phyloP scores from a whole-genome alignment of 2,113 vertebrate genomes.

The Calyptommatus sinebrachiatus region DNA sequence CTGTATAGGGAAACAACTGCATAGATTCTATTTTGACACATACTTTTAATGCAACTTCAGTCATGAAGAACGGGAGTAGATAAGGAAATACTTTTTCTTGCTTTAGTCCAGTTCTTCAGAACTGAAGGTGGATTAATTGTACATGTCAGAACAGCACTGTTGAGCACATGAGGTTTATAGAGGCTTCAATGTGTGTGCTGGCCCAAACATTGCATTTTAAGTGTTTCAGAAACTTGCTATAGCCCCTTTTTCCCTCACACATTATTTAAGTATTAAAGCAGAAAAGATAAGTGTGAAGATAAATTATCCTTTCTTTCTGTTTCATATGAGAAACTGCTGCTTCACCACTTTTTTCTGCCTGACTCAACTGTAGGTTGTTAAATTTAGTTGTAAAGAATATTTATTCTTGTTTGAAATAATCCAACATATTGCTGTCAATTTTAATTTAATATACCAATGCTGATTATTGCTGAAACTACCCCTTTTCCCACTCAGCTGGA shows the following conservation, averaged over 20 bases:
- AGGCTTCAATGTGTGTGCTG: background rate
- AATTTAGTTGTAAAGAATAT: conserved; percentile 67
- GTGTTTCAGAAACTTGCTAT: conserved; percentile 6
- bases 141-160: too few species aligned
- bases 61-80: too few species aligned
- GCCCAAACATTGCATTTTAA: conserved; percentile 1
- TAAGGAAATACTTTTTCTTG: too few species aligned
- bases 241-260: background rate
- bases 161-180: background rate
- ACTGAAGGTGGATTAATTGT: too few species aligned
- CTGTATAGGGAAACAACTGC: background rate
- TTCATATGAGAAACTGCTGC: conserved; percentile 48
- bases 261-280: conserved; percentile 2
- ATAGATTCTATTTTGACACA: background rate
- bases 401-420: conserved; percentile 61
- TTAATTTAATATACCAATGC: conserved; percentile 71
- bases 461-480: conserved; percentile 55
- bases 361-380: conserved; percentile 60
- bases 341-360: background rate
- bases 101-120: too few species aligned
- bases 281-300: background rate
- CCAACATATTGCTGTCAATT: conserved; percentile 70
- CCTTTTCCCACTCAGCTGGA: conserved; percentile 55
- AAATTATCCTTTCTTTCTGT: conserved; percentile 53
- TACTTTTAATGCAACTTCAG: too few species aligned